Evolutionary conservation across 2,113 vertebrate genomes (phyloP).

Genomic region (Ciconia stormi): DNA sequence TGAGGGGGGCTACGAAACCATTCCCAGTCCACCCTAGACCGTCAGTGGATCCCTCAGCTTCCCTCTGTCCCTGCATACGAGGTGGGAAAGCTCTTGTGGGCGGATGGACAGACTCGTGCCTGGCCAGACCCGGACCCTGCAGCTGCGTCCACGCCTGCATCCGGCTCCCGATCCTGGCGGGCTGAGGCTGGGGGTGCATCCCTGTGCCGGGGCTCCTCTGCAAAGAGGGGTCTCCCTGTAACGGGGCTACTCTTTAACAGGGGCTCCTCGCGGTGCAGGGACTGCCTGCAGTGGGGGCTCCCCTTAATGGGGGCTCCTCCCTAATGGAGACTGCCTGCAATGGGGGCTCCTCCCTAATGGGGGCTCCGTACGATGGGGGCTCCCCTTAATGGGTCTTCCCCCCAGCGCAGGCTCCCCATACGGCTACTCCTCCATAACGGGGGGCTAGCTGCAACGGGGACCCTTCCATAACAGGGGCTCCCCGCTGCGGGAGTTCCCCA

Average conservation of each 20-base stretch:
- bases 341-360: no score
- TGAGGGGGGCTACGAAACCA: not conserved
- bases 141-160: not conserved
- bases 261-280: not conserved
- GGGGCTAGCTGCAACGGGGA: not conserved
- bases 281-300: not conserved
- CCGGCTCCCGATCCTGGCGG: not conserved
- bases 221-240: fast-evolving
- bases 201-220: not conserved
- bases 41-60: not conserved
- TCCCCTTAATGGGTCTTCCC: not conserved
- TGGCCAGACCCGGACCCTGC: fast-evolving
- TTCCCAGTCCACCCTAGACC: not conserved
- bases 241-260: not conserved
- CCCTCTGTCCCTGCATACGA: fast-evolving
- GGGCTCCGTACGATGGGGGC: not conserved
- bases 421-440: not conserved
- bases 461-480: not conserved
- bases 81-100: not conserved
- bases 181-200: not conserved
- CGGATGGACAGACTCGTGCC: fast-evolving
- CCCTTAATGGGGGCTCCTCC: not conserved
- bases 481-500: not conserved
- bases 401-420: fast-evolving
- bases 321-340: not conserved